These are phyloP conservation scores for Octopus sinensis DNA, from an alignment of 1,140 invertebrate species.

Conservation along the genomic window DNA sequence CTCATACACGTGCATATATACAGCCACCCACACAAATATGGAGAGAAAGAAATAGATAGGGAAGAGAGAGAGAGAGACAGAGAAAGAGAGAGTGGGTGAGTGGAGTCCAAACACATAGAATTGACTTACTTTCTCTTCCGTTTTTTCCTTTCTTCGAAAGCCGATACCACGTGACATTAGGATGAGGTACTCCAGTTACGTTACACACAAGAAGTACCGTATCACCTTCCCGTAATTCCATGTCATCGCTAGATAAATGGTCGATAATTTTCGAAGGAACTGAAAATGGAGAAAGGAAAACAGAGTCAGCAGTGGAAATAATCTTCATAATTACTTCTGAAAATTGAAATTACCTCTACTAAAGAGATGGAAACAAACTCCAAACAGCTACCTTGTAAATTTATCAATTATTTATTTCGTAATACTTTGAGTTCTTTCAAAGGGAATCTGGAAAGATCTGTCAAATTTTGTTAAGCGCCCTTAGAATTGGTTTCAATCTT, in stretches of 20 bases:
- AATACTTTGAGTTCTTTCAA: too few species aligned
- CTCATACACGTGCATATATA: too few species aligned
- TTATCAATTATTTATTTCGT: too few species aligned
- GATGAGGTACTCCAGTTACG: slow-evolving; percentile 49
- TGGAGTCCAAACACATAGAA: neutral
- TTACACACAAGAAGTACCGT: slow-evolving; percentile 50
- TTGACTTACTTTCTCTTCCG: slow-evolving; percentile 21
- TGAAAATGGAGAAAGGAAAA: neutral
- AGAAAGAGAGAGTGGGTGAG: neutral
- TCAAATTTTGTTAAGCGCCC: too few species aligned
- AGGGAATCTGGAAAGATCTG: too few species aligned
- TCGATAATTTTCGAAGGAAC: slow-evolving; percentile 45
- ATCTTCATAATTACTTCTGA: too few species aligned
- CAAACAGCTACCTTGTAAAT: too few species aligned
- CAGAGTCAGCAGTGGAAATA: neutral
- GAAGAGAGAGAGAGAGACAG: neutral
- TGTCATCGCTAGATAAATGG: slow-evolving; percentile 34
- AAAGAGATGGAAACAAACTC: too few species aligned
- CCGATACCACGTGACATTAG: slow-evolving; percentile 52
- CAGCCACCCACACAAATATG: too few species aligned
- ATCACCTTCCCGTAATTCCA: slow-evolving; percentile 44
- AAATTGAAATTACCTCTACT: too few species aligned
- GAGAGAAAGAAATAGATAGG: neutral
- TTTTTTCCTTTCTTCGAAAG: slow-evolving; percentile 13
- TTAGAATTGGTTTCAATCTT: too few species aligned